Base-by-base conservation (phyloP, 2,888 invertebrate species). In the Drosophila incognita region DNA sequence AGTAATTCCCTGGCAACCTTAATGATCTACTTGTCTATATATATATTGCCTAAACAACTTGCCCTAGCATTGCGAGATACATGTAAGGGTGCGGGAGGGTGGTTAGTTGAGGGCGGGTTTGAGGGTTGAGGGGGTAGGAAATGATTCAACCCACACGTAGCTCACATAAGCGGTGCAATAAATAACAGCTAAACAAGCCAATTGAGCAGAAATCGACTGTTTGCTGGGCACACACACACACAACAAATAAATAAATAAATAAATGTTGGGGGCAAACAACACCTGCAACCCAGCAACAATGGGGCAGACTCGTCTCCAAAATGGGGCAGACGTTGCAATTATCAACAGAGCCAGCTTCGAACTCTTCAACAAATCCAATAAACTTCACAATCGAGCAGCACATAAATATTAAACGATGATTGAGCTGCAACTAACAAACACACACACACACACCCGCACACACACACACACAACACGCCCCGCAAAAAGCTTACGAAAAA, bases 351-450 rank as follows among this genome's bases (percentile, higher is more conserved):
- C 68, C 38, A 40, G 42, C 51, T 60, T 38, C 29, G 40, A 87
- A 79, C 72, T 74, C 81, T 74, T 84, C 76, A 83, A 83, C 81
- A 88, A 88, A 88, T 90, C 87, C 87, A 90, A 88, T 88, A 88
- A 88, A 88, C 87, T 88, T 88, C 87, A 85, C 83, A 90, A 91
- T 90, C 81, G 86, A 87, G 69, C 78, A 82, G 69, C 82, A 83
- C 88, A 90, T 91, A 90, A 91, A 90, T 82, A 90, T 90, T 81
- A 91, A 86, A 84, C 84, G 90, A 88, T 90, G 91, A 91, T 90
- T 91, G 91, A 91, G 89, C 84, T 88, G 82, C 87, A 88, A 70
- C 70, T 68, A 74, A 57, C 59, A 60, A 61, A 69, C 68, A 72
- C 59, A 49, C 40, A 29, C 35, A 46, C 36, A 36, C 27, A 27